phyloP scores from a whole-genome alignment of 2,797 vertebrate genomes.

The Alca torda region DNA sequence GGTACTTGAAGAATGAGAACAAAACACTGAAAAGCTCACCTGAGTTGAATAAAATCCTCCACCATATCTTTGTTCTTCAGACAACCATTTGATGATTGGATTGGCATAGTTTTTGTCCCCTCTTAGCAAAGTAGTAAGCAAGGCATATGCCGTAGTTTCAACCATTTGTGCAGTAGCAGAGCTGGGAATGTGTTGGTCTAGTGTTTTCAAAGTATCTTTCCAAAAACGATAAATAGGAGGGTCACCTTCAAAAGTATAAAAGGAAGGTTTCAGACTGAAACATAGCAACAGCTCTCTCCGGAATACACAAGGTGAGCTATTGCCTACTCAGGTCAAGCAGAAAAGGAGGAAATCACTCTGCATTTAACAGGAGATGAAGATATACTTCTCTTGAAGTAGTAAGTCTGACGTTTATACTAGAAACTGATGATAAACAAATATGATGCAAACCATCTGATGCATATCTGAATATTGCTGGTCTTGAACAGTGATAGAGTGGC shows the following conservation, averaged over 20 bases:
- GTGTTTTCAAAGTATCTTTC: conserved; percentile 72
- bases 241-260: conserved; percentile 68
- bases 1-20: neutral
- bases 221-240: conserved; percentile 84
- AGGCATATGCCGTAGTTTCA: conserved; percentile 87
- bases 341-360: neutral
- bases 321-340: neutral
- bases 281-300: neutral
- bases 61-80: conserved; percentile 87
- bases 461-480: neutral
- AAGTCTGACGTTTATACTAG: neutral
- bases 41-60: conserved; percentile 87
- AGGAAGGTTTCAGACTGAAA: neutral
- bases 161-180: conserved; percentile 79
- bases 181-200: conserved; percentile 68
- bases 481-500: neutral
- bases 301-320: neutral
- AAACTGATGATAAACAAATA: neutral
- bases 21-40: conserved; percentile 69
- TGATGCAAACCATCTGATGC: neutral
- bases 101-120: conserved; percentile 80
- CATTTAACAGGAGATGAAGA: neutral
- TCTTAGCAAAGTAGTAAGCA: conserved; percentile 80
- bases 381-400: accelerated
- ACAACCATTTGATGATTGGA: conserved; percentile 87